Evolutionary conservation across 2,113 vertebrate genomes (phyloP), one percentile per base, ranked within the genome.

Genomic region (Candoia aspera): DNA sequence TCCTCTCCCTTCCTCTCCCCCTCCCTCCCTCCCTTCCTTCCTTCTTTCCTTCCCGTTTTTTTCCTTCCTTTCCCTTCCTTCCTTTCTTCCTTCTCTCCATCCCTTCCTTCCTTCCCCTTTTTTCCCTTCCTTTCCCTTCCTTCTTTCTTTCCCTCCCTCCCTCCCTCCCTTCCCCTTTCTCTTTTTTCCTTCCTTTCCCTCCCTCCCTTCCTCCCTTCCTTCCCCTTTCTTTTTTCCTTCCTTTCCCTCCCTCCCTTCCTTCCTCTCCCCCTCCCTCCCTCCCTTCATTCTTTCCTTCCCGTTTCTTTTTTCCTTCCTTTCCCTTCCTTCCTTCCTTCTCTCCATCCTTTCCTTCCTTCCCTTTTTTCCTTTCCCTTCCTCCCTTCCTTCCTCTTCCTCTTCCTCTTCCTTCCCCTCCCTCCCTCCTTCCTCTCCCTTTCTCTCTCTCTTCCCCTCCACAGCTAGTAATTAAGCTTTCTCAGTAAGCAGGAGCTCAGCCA

Each of bases 241-340:
- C 1, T 3, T 10, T 13, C 4, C 9, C 60, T 1, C 1, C 8
- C 8, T 0, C 2, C 4, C 3, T 1, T 11, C 0, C 26, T 0
- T 64, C 3, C 1, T 4, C 2, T 3, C 3, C 1, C 1, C 11
- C 26, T 13, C 4, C 9, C 60, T 1, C 1, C 8, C 8, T 0
- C 2, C 4, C 3, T 1, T 3, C 24, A 0, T 26, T 0, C 0
- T 0, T 3, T 9, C 8, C 11, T 0, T 1, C 3, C 11, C n/a
- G n/a, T n/a, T n/a, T 23, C 1, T 11, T 2, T 24, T 1, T 3
- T 3, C 2, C 1, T 3, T 8, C 2, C 24, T 8, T 1, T 10
- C 0, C 10, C 1, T 1, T 4, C 2, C 3, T 4, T 3, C 0
- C 1, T 12, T 11, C 3, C 10, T 9, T 9, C 2, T 2, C 0